Conservation (phyloP, 1,140 invertebrate genomes). For the Drosophila burlai region DNA sequence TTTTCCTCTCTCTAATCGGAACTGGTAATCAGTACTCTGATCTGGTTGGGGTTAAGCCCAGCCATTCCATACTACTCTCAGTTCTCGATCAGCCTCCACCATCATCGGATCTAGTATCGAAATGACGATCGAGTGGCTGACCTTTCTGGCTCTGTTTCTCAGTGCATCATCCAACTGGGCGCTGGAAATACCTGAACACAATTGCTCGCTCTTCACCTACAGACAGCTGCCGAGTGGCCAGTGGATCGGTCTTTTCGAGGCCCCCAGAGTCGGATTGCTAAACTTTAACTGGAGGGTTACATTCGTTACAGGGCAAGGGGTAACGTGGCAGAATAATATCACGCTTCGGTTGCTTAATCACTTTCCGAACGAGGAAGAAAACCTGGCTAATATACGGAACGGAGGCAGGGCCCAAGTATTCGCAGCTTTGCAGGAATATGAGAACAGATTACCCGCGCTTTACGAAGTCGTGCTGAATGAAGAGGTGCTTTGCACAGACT, state of each 20-base stretch:
- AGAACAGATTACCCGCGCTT: background rate
- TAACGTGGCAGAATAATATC: background rate
- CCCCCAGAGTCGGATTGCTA: background rate
- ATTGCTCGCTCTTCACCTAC: background rate
- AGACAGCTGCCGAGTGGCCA: background rate
- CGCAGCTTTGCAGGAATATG: background rate
- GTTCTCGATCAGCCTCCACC: background rate
- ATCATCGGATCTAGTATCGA: background rate
- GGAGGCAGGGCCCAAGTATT: background rate
- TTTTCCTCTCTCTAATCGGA: background rate
- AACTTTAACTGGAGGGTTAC: background rate
- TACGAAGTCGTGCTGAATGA: background rate
- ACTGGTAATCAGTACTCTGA: background rate
- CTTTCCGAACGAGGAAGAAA: background rate
- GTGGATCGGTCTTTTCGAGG: background rate
- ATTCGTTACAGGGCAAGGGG: background rate
- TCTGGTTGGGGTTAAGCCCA: background rate
- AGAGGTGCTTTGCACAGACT: background rate
- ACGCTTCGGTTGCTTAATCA: background rate
- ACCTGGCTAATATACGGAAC: background rate
- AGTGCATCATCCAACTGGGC: background rate
- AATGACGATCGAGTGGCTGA: slow-evolving; percentile 1
- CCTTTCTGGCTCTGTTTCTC: background rate
- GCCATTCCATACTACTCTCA: background rate
- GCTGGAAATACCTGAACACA: background rate